Conservation (phyloP, 2,888 invertebrate species). For the Xestobium rufovillosum region DNA sequence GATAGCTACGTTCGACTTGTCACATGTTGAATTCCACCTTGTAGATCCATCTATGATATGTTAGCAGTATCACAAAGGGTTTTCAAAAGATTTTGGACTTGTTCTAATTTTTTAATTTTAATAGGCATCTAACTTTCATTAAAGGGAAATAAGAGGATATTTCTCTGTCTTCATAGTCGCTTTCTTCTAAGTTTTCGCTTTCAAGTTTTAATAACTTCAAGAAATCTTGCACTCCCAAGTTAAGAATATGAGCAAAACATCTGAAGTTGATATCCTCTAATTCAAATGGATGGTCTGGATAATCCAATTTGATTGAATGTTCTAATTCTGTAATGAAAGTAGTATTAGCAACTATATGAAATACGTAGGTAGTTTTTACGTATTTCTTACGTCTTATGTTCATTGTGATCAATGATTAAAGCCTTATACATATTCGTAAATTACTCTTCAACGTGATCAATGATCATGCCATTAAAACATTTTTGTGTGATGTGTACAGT, state of each 20-base stretch:
- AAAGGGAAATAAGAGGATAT: background rate
- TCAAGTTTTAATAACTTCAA: no score
- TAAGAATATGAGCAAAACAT: slow-evolving; percentile 27
- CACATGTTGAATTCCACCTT: slow-evolving; percentile 6
- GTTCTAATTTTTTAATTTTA: slow-evolving; percentile 6
- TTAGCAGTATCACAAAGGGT: slow-evolving; percentile 6
- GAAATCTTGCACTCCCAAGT: slow-evolving; percentile 28
- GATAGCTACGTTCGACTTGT: slow-evolving; percentile 1
- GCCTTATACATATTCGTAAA: no score
- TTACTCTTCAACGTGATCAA: no score
- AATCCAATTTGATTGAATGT: no score
- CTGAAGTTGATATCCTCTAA: slow-evolving; percentile 25
- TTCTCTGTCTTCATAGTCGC: no score
- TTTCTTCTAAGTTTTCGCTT: no score
- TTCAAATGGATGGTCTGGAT: slow-evolving; percentile 18
- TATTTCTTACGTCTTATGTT: no score
- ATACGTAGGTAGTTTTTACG: no score
- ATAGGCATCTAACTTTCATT: slow-evolving; percentile 3
- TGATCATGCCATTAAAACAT: no score
- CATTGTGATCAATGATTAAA: no score
- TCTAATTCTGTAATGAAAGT: slow-evolving; percentile 24
- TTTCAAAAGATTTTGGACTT: background rate
- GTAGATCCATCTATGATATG: slow-evolving; percentile 7
- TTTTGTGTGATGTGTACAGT: no score
- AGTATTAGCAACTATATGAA: no score